Conservation (phyloP, 2,797 vertebrate species). For the Sebastes cheni region DNA sequence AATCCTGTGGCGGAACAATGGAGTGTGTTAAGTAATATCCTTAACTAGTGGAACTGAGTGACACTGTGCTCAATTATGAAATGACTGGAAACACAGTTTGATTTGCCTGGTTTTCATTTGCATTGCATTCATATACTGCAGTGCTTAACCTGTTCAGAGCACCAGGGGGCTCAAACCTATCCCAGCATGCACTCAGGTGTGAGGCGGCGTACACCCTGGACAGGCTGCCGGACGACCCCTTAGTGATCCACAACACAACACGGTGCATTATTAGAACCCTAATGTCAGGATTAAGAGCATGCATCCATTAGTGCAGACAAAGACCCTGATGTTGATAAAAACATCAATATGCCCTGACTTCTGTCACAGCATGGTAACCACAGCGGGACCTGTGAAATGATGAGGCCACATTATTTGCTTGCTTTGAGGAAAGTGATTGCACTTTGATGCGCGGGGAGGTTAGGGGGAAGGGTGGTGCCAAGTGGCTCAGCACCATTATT, state of each 20-base stretch:
- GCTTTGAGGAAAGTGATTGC: conserved; percentile 54
- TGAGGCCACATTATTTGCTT: conserved; percentile 47
- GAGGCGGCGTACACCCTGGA: not conserved
- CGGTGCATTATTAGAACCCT: not conserved
- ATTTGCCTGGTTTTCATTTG: not conserved
- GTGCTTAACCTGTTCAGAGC: not conserved
- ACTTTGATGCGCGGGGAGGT: conserved; percentile 53
- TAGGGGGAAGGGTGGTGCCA: conserved; percentile 46
- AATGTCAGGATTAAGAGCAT: not conserved
- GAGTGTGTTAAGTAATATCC: not conserved
- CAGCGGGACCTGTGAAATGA: conserved; percentile 30
- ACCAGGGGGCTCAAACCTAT: not conserved
- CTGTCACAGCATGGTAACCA: conserved; percentile 42
- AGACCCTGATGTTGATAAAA: conserved; percentile 24
- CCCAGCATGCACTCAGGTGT: not conserved
- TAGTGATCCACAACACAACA: conserved; percentile 1
- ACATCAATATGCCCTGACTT: not conserved
- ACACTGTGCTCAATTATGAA: not conserved
- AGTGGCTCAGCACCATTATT: conserved; percentile 68
- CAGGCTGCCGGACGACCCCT: not conserved
- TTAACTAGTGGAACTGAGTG: not conserved
- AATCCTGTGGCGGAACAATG: conserved; percentile 2
- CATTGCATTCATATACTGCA: not conserved
- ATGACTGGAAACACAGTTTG: not conserved
- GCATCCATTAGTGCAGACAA: not conserved